Evolutionary conservation across 2,113 vertebrate genomes (phyloP).

Genomic region (Gracilinanus agilis): DNA sequence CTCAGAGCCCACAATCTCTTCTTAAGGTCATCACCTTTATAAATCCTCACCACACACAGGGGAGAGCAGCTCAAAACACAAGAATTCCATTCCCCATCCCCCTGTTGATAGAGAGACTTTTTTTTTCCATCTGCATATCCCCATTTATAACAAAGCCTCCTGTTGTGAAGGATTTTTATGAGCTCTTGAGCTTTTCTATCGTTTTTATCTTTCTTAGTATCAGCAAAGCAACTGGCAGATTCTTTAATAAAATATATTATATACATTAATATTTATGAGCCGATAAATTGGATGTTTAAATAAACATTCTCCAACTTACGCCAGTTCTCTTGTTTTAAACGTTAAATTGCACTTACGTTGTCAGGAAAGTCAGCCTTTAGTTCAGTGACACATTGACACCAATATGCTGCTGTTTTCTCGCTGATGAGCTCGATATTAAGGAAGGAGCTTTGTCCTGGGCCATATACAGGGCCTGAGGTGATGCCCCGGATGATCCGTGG

Average conservation of each 20-base stretch:
- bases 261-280: slow-evolving; percentile 72
- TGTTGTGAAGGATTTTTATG: slow-evolving; percentile 61
- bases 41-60: slow-evolving; percentile 51
- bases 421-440: slow-evolving; percentile 97
- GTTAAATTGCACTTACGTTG: slow-evolving; percentile 85
- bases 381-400: slow-evolving; percentile 91
- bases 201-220: slow-evolving; percentile 70
- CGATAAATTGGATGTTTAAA: slow-evolving; percentile 67
- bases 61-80: slow-evolving; percentile 68
- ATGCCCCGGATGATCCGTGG: slow-evolving; percentile 94
- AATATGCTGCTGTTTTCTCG: slow-evolving; percentile 95
- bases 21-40: slow-evolving; percentile 65
- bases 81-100: slow-evolving; percentile 52
- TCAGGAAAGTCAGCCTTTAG: slow-evolving; percentile 93
- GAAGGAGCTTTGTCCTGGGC: slow-evolving; percentile 94
- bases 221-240: slow-evolving; percentile 69
- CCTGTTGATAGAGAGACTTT: slow-evolving; percentile 54
- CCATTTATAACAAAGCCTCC: slow-evolving; percentile 67
- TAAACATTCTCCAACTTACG: slow-evolving; percentile 60
- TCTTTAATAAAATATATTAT: slow-evolving; percentile 76
- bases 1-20: slow-evolving; percentile 61
- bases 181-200: slow-evolving; percentile 64
- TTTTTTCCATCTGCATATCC: slow-evolving; percentile 27
- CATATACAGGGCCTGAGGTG: slow-evolving; percentile 91
- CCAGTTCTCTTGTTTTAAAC: slow-evolving; percentile 67